Conservation (phyloP, 2,797 vertebrate species). For the Eulemur albifrons region DNA sequence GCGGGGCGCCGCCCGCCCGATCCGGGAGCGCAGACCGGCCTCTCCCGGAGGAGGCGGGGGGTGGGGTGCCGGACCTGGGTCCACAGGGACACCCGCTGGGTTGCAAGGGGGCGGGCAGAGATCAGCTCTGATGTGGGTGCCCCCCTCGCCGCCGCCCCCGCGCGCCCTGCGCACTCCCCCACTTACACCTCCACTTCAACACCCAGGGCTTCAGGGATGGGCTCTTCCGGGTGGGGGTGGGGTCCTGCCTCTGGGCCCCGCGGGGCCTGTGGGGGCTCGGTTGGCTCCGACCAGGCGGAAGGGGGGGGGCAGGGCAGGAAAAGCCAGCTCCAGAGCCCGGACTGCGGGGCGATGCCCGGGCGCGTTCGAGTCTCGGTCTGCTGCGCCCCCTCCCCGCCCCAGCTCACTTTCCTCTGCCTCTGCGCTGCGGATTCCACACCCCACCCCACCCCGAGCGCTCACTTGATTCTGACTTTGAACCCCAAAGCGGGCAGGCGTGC, state of each 20-base stretch:
- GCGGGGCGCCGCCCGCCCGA: no score
- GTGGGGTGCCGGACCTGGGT: not conserved
- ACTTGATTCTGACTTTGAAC: not conserved
- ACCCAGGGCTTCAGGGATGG: not conserved
- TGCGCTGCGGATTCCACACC: not conserved
- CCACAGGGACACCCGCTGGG: not conserved
- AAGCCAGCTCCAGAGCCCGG: not conserved
- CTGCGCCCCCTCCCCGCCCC: not conserved
- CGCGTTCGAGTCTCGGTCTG: not conserved
- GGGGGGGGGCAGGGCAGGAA: no score
- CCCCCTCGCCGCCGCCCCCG: no score
- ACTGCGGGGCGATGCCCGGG: not conserved
- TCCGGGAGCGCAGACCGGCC: accelerated
- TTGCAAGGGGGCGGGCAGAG: not conserved
- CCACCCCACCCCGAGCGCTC: not conserved
- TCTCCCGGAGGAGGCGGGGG: no score
- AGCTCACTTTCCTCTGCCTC: not conserved
- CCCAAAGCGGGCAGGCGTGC: not conserved
- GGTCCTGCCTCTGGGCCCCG: no score
- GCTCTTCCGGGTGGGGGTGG: not conserved
- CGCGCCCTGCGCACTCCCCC: not conserved
- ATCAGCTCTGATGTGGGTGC: not conserved
- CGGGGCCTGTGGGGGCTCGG: not conserved
- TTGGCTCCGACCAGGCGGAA: not conserved
- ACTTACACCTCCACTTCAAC: not conserved